A percentile compares a stretch with the other conserved stretches of the same genome.
These are phyloP conservation scores for Planiliza haematocheilus DNA, from an alignment of 2,113 vertebrate species.

Conservation along the genomic window DNA sequence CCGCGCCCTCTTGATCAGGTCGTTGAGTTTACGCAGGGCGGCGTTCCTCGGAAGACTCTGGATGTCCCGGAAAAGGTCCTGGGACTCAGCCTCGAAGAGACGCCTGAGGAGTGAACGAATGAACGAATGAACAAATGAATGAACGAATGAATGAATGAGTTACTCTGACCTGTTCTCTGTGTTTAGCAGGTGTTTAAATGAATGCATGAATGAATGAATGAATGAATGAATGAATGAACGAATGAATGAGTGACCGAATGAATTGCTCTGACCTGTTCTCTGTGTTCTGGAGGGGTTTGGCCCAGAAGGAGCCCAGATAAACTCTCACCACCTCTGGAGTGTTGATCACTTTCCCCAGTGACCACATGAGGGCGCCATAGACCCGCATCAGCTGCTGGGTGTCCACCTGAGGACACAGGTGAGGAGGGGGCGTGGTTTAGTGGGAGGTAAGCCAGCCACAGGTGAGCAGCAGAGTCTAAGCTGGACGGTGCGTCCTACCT, in stretches of 20 bases:
- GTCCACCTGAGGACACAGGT: conserved; percentile 83
- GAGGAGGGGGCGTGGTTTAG: conserved; percentile 2
- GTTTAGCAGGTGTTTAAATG: no score
- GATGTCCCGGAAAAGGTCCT: conserved; percentile 95
- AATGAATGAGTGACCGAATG: background rate
- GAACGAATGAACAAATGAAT: no score
- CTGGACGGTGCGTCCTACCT: conserved; percentile 66
- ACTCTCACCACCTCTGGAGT: conserved; percentile 94
- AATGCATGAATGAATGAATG: background rate
- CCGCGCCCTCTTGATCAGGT: conserved; percentile 95
- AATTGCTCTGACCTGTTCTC: conserved; percentile 84
- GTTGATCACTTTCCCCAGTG: conserved; percentile 96
- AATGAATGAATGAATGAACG: background rate
- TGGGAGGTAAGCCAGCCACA: background rate
- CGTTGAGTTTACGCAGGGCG: conserved; percentile 95
- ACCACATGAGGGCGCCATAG: conserved; percentile 98
- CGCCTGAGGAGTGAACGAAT: conserved; percentile 80
- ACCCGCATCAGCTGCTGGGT: conserved; percentile 97
- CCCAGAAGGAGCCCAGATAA: conserved; percentile 97
- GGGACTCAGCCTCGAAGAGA: conserved; percentile 93
- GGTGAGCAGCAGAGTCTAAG: background rate
- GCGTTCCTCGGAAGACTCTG: conserved; percentile 94
- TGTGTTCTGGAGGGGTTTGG: conserved; percentile 92
- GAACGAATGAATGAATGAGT: background rate
- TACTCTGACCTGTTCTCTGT: no score